Conservation (phyloP, 1,140 invertebrate genomes). For the Notospermus geniculatus region DNA sequence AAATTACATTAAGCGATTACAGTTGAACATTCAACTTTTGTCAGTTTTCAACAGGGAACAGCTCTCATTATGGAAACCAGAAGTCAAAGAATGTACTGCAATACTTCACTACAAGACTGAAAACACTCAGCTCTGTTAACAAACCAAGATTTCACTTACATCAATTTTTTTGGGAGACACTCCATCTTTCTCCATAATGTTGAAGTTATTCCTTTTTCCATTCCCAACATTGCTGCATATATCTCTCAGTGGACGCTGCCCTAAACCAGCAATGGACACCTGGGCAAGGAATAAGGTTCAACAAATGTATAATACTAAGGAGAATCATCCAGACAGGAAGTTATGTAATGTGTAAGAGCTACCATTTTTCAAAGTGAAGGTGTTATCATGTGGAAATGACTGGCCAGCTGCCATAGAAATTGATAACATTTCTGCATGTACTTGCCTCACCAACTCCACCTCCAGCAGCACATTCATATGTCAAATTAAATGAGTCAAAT, state of each 20-base stretch:
- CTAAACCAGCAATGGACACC: slow-evolving; percentile 27
- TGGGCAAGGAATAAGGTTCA: slow-evolving; percentile 21
- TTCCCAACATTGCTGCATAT: slow-evolving; percentile 19
- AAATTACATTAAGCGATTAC: no score
- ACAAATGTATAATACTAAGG: no score
- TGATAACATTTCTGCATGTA: slow-evolving; percentile 15
- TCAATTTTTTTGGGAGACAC: slow-evolving; percentile 33
- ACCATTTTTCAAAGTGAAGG: no score
- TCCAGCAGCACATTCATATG: slow-evolving; percentile 49
- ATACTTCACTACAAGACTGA: no score
- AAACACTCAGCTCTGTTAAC: slow-evolving; percentile 53
- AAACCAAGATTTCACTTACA: slow-evolving; percentile 29
- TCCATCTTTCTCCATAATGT: slow-evolving; percentile 42
- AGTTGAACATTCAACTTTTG: no score
- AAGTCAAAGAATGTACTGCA: no score
- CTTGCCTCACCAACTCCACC: slow-evolving; percentile 34
- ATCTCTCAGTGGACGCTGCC: slow-evolving; percentile 25
- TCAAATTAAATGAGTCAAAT: slow-evolving; percentile 58
- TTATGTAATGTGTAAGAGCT: no score
- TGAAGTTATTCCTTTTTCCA: slow-evolving; percentile 36
- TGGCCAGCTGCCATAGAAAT: slow-evolving; percentile 7
- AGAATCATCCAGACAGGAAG: no score
- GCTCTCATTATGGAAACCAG: no score
- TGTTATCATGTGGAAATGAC: no score
- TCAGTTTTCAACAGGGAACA: no score